A percentile compares a stretch with the other conserved stretches of the same genome.
phyloP scores from a whole-genome alignment of 2,797 vertebrate genomes.

The Chelmon rostratus region DNA sequence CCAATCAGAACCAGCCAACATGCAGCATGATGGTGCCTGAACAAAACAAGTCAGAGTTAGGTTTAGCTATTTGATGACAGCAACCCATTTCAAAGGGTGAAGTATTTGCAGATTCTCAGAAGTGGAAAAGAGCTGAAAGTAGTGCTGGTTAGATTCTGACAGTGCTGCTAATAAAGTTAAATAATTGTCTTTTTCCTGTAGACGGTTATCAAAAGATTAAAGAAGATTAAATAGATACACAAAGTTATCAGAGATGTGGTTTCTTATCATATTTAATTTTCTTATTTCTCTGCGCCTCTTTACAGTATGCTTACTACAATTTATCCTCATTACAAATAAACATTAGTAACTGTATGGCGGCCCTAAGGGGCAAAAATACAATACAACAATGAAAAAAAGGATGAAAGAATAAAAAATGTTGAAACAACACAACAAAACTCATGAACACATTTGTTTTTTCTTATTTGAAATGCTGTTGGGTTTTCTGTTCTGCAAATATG shows the following conservation, averaged over 20 bases:
- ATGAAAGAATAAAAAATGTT: background rate
- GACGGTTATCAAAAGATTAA: background rate
- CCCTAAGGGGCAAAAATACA: background rate
- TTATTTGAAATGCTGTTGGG: background rate
- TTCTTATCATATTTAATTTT: background rate
- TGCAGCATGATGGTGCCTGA: conserved; percentile 88
- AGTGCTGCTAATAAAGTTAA: conserved; percentile 9
- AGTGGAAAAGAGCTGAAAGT: background rate
- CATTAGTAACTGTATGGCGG: background rate
- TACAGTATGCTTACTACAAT: background rate
- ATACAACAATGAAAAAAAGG: background rate
- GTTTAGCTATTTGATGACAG: conserved; percentile 35
- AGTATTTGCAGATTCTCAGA: conserved; percentile 18
- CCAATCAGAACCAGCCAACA: conserved; percentile 95
- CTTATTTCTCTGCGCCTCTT: conserved; percentile 3
- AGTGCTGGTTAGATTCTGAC: background rate
- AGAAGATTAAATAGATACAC: too few relatives aligned
- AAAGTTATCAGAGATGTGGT: too few relatives aligned
- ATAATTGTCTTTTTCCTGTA: background rate
- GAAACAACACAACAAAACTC: background rate
- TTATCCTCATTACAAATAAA: background rate
- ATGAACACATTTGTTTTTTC: background rate
- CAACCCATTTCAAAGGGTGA: conserved; percentile 15
- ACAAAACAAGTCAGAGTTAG: conserved; percentile 39
- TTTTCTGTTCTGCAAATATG: background rate